Base-by-base conservation (phyloP, 1,140 invertebrate genomes). In the Calycopis cecrops region DNA sequence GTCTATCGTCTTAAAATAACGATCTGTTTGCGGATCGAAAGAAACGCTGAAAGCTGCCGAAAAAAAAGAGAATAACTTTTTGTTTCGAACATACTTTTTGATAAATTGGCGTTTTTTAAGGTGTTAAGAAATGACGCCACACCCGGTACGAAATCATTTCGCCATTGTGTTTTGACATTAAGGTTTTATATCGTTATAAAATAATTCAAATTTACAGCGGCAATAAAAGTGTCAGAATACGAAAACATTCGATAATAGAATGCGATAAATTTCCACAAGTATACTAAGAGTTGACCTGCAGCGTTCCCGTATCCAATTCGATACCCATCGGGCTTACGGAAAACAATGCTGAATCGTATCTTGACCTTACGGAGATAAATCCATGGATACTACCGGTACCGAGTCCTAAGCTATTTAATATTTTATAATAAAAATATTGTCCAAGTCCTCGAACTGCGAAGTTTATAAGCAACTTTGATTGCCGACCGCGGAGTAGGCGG, bases 1-100 rank as follows among this genome's bases (percentile, higher is more conserved):
- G 75, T 74, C 73, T 71, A 73, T 82, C 81, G 79, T 82, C 79
- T 83, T 80, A 74, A 79, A 75, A 76, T 77, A 76, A 69, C 69
- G 40, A 60, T 33, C 52, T 61, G 47, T 59, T 64, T 62, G 58
- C 66, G 59, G 69, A 72, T 75, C 62, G 57, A 55, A 51, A 68
- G 38, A 49, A 40, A 59, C 33, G 55, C 69, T 67, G 62, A 56
- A 57, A 53, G 59, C 48, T 55, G 33, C 42, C 51, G 35, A 55
- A 49, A 38, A 14, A 57, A 62, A 61, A 65, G 67, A 67, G 59
- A 57, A 47, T 52, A 67, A 49, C 58, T 62, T 66, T 70, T 71
- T 55, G 79, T 74, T 78, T 73, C 68, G 69, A 60, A 72, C 72
- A 55, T 55, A 55, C 54, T 59, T 77, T 75, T 75, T 71, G 67